Conservation (phyloP, 2,113 vertebrate genomes). For the Thomomys bottae region DNA sequence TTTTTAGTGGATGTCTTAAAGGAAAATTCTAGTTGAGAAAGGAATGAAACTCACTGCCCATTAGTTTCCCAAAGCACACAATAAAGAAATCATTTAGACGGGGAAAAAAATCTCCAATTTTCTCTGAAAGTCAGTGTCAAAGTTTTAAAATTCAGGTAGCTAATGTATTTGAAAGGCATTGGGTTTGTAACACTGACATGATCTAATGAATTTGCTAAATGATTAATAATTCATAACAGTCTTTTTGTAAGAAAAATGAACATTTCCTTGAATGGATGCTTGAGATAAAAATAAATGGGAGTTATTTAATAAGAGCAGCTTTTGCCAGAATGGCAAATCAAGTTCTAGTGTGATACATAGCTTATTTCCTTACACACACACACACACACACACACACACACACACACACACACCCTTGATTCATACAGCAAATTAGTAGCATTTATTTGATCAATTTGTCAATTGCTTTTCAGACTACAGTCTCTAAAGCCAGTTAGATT, state of each 20-base stretch:
- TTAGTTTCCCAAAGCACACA: conserved; percentile 54
- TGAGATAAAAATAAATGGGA: conserved; percentile 69
- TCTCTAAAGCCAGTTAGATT: conserved; percentile 50
- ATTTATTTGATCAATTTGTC: conserved; percentile 60
- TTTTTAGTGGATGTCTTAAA: conserved; percentile 67
- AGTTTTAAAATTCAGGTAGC: conserved; percentile 79
- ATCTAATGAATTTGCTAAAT: conserved; percentile 82
- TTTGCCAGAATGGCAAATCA: conserved; percentile 1
- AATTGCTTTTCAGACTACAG: conserved; percentile 20
- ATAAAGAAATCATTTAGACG: conserved; percentile 68
- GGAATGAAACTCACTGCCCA: conserved; percentile 42
- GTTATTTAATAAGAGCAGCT: conserved; percentile 23
- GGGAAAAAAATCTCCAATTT: conserved; percentile 64
- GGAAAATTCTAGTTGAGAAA: conserved; percentile 54
- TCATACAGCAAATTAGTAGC: conserved; percentile 23
- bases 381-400: not conserved
- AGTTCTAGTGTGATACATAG: not conserved
- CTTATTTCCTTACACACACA: not conserved
- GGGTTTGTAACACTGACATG: conserved; percentile 75
- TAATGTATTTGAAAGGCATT: conserved; percentile 85
- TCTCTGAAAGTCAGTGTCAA: conserved; percentile 78
- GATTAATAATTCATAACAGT: conserved; percentile 84
- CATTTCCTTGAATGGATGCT: conserved; percentile 48
- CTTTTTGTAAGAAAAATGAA: conserved; percentile 81
- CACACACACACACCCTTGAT: not conserved